Base-by-base conservation (phyloP, 2,888 invertebrate genomes). In the Lasiommata megera region DNA sequence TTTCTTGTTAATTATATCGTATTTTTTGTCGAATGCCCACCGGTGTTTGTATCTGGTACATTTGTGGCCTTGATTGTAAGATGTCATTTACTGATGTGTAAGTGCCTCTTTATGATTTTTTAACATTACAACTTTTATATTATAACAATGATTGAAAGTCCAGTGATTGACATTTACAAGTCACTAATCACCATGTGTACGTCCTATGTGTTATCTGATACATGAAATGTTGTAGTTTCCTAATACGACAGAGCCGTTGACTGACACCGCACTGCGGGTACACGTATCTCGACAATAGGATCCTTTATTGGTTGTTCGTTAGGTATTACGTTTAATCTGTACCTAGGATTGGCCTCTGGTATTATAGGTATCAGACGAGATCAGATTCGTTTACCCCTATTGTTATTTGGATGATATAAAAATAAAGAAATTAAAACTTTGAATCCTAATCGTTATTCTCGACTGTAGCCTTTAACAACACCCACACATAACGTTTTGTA, bases 151-250 rank as follows among this genome's bases (percentile, higher is more conserved):
- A 72, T 73, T 72, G 76, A 78, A 80, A 80, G 74, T 69, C 46
- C 70, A 74, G 67, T 80, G 82, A 82, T 80, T 82, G 82, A 84
- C 84, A 82, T 74, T 74, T 76, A 78, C 79, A 78, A 78, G 73
- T 71, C 69, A 74, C 76, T 77, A 78, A 82, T 82, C 79, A 72
- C 70, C 75, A 76, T 78, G 80, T 84, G 82, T 76, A 83, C 84
- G 82, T 79, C 73, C 72, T 68, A 73, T 77, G 71, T 74, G 82
- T 82, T 85, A 88, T 87, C 86, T 81, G 84, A 87, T 85, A 83
- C 69, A 67, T 75, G 70, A 72, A 73, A 71, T 71, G 73, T 73
- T 73, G 71, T 76, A 72, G 75, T 81, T 80, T 77, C 72, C 77
- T 76, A 76, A 80, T 81, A 80, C 72, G 79, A 79, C 76, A 74